These are phyloP conservation scores for Frankliniella intonsa DNA, from an alignment of 2,888 invertebrate genomes.

Conservation along the genomic window DNA sequence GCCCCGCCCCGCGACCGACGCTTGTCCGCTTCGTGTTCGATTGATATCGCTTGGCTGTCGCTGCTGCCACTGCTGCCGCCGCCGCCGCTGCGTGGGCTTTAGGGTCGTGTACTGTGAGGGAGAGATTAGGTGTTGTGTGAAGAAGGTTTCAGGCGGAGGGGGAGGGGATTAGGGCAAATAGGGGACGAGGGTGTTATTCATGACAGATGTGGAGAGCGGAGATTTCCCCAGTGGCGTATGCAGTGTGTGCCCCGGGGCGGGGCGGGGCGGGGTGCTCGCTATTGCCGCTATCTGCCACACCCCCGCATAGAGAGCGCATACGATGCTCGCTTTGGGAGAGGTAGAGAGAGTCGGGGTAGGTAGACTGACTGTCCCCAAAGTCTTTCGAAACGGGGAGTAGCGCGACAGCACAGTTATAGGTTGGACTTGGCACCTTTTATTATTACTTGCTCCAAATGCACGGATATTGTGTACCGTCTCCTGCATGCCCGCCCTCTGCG, in stretches of 20 bases:
- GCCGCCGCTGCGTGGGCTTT: not conserved
- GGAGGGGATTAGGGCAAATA: not conserved
- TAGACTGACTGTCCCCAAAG: not conserved
- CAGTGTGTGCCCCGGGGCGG: not conserved
- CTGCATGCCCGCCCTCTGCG: not conserved
- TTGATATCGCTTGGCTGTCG: not conserved
- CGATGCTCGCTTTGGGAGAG: not conserved
- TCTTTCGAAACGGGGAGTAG: not conserved
- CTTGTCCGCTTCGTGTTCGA: not conserved
- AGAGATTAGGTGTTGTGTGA: constrained; percentile 22
- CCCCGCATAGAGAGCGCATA: no score
- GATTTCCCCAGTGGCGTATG: constrained; percentile 21
- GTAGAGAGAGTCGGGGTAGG: not conserved
- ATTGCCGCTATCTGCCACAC: no score
- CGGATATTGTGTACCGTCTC: not conserved
- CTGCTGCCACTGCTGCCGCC: not conserved
- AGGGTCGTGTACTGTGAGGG: constrained; percentile 9
- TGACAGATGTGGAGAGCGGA: constrained; percentile 19
- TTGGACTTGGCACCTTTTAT: not conserved
- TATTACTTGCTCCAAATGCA: no score
- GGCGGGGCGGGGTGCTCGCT: no score
- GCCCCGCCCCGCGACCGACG: not conserved
- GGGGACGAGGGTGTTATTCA: constrained; percentile 3
- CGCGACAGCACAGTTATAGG: no score
- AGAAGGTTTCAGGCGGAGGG: constrained; percentile 3